These are phyloP conservation scores for Orthonyx spaldingii DNA, from an alignment of 2,113 vertebrate genomes.

Conservation along the genomic window DNA sequence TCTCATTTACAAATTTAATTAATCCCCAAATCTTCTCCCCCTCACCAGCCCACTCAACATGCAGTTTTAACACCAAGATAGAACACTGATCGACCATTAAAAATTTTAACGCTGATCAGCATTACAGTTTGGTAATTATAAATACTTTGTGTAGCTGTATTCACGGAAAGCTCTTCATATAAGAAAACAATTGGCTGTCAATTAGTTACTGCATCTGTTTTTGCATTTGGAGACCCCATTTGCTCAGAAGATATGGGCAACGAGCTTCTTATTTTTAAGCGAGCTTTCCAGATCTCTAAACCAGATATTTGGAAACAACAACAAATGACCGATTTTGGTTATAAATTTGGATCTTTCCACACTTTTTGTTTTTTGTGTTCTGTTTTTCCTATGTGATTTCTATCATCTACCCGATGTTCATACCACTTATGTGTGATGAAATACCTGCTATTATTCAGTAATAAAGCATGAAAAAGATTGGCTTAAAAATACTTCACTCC, in stretches of 20 bases:
- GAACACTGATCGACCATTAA: background rate
- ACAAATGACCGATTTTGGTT: fast-evolving
- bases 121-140: background rate
- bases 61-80: background rate
- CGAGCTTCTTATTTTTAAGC: background rate
- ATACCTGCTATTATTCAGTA: background rate
- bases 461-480: background rate
- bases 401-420: fast-evolving
- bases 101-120: fast-evolving
- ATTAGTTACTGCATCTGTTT: background rate
- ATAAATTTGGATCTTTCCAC: too few relatives aligned
- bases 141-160: background rate
- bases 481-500: background rate
- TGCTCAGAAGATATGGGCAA: background rate
- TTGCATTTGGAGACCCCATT: background rate
- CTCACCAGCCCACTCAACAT: too few relatives aligned
- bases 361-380: fast-evolving
- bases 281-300: background rate
- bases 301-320: background rate
- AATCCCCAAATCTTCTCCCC: background rate
- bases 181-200: background rate
- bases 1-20: background rate
- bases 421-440: fast-evolving
- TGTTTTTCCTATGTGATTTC: background rate
- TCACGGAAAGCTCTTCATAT: background rate